Base-by-base conservation (phyloP, 2,888 invertebrate genomes). In the Drosophila stalkeri region DNA sequence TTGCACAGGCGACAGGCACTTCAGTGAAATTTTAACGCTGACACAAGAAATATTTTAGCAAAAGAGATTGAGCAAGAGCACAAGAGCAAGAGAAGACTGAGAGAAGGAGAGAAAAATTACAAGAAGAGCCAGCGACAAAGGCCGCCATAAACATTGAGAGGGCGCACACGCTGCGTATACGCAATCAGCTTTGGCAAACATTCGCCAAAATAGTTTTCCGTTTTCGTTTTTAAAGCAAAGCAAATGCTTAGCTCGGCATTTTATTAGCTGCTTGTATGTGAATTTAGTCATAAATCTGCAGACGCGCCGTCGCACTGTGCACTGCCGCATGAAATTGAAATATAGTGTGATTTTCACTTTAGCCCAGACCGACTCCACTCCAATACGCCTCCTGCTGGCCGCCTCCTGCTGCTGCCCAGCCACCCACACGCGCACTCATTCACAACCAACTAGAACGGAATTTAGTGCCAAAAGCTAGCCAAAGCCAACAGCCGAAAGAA, bases 341-440 rank as follows among this genome's bases (percentile, higher is more conserved):
- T 88, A 88, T 86, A 86, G 88, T 87, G 86, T 88, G 88, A 87
- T 87, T 86, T 88, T 88, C 88, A 87, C 88, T 86, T 87, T 86
- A 71, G 67, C 64, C 71, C 56, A 51, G 55, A 1, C 44, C 47
- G 23, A 11, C 20, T 18, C 31, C 7, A 20, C 6, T 8, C 1
- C 7, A n/a, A n/a, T n/a, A n/a, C n/a, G 9, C 18, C 12, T 12
- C 16, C 37, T 37, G 12, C 14, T 14, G 1, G 6, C 14, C 5
- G 2, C 37, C 37, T 27, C 27, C 27, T 27, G 27, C 14, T 27
- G 27, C 14, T 37, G 37, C 0, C 18, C 18, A 12, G 5, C 16
- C 9, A 18, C 1, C 7, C 27, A 1, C 35, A 4, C 23, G 2
- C 16, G 12, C 27, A 18, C 16, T 14, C 33, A 33, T n/a, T 35